Evolutionary conservation across 2,113 vertebrate species (phyloP).

Genomic region (Prietella phreatophila): DNA sequence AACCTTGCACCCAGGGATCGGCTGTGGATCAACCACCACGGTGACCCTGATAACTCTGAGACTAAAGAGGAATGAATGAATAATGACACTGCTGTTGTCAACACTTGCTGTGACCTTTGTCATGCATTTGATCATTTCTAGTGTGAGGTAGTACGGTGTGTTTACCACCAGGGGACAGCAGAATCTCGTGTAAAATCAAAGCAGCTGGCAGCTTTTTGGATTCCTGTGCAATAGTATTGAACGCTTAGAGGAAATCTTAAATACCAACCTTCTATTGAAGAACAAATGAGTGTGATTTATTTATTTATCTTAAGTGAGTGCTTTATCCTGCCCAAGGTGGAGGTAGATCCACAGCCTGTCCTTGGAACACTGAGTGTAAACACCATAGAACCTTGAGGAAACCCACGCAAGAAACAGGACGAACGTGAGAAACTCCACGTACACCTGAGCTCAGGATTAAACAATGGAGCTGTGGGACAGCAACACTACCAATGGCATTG

Average conservation of each 20-base stretch:
- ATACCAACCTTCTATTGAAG: not conserved
- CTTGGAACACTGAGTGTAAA: not conserved
- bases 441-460: not conserved
- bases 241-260: not conserved
- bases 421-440: not conserved
- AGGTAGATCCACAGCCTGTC: not conserved
- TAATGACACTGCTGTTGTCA: not conserved
- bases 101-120: not conserved
- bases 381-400: not conserved
- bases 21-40: not conserved
- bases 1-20: not conserved
- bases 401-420: not conserved
- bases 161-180: conserved; percentile 41
- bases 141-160: not conserved
- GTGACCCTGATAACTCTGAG: not conserved
- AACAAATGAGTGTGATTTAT: not conserved
- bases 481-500: not conserved
- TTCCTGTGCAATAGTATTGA: not conserved
- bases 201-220: not conserved
- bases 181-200: not conserved
- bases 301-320: not conserved
- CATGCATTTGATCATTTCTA: not conserved
- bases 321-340: not conserved
- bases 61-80: not conserved
- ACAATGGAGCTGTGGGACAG: not conserved